phyloP scores from a whole-genome alignment of 1,140 invertebrate genomes.

The Kradibia gibbosae region DNA sequence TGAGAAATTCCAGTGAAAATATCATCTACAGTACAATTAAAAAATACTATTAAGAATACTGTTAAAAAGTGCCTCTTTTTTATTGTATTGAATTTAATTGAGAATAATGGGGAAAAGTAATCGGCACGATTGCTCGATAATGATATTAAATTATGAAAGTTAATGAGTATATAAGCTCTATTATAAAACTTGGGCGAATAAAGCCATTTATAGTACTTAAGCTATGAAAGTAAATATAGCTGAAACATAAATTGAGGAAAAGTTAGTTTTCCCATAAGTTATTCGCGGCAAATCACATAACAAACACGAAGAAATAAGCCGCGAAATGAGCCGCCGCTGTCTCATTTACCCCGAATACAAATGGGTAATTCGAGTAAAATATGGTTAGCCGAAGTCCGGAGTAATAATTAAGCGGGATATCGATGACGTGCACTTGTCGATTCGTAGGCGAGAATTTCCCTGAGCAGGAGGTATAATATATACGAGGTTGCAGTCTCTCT shows the following conservation, averaged over 20 bases:
- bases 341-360: neutral
- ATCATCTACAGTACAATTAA: too few species aligned
- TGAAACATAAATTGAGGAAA: conserved; percentile 20
- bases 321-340: neutral
- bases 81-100: too few species aligned
- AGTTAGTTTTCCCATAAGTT: conserved; percentile 13
- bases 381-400: neutral
- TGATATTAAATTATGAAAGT: neutral
- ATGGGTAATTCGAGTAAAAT: neutral
- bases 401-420: conserved; percentile 28
- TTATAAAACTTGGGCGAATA: neutral
- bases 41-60: too few species aligned
- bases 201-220: neutral
- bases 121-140: neutral
- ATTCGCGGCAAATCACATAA: neutral
- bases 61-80: too few species aligned
- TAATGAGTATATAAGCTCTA: neutral
- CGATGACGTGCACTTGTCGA: neutral
- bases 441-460: neutral
- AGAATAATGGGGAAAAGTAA: neutral
- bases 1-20: neutral
- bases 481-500: neutral
- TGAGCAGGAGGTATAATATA: neutral
- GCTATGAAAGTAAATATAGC: neutral
- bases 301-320: neutral